phyloP scores from a whole-genome alignment of 2,113 vertebrate species.

The Channa argus region DNA sequence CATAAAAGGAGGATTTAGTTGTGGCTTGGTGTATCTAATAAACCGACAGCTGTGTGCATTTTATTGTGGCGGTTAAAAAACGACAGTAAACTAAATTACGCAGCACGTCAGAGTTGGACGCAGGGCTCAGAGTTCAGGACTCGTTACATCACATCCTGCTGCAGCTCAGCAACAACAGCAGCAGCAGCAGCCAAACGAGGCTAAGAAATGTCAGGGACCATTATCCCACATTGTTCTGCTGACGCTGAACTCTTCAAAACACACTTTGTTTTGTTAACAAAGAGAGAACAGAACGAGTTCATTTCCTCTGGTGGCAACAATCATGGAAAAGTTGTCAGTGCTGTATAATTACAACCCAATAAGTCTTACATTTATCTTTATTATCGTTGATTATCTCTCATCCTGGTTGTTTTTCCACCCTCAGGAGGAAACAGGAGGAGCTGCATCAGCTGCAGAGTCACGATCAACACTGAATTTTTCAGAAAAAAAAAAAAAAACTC shows the following conservation, averaged over 20 bases:
- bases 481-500: too few relatives aligned
- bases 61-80: too few relatives aligned
- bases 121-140: slow-evolving; percentile 27
- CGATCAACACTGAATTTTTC: too few relatives aligned
- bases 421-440: too few relatives aligned
- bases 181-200: slow-evolving; percentile 47
- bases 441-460: too few relatives aligned
- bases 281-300: slow-evolving; percentile 27
- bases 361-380: too few relatives aligned
- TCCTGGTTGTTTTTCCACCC: too few relatives aligned
- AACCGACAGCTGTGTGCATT: not conserved
- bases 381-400: not conserved
- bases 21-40: not conserved
- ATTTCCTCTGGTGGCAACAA: slow-evolving; percentile 42
- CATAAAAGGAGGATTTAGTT: too few relatives aligned
- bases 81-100: too few relatives aligned
- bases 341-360: not conserved
- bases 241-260: slow-evolving; percentile 27
- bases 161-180: slow-evolving; percentile 21
- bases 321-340: not conserved
- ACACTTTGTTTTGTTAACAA: slow-evolving; percentile 27
- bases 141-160: slow-evolving; percentile 54
- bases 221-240: slow-evolving; percentile 44
- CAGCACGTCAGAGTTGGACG: not conserved
- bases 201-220: slow-evolving; percentile 36